A percentile compares a stretch with the other conserved stretches of the same genome.
These are phyloP conservation scores for Thalassarche chlororhynchos DNA, from an alignment of 2,113 vertebrate genomes.

Conservation along the genomic window DNA sequence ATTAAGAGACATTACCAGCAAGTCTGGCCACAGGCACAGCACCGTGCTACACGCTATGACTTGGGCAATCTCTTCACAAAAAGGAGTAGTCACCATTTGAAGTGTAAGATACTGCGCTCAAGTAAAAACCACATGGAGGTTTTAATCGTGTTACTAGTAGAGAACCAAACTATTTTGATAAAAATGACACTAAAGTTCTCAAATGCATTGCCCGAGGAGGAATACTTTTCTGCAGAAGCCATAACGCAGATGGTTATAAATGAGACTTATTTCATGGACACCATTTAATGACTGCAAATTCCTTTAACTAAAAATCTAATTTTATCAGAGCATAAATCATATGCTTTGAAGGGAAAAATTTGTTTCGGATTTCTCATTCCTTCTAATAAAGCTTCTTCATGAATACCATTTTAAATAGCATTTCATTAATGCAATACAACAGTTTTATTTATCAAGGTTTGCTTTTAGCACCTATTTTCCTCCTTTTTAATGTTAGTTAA, in stretches of 20 bases:
- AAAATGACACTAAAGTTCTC: slow-evolving; percentile 28
- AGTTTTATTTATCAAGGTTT: slow-evolving; percentile 49
- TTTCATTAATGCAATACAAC: slow-evolving; percentile 61
- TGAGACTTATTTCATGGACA: slow-evolving; percentile 63
- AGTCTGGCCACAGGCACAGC: not conserved
- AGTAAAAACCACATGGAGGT: not conserved
- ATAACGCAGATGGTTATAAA: slow-evolving; percentile 76
- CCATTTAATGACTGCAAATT: slow-evolving; percentile 72
- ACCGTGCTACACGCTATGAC: rapidly evolving
- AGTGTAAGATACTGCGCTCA: not conserved
- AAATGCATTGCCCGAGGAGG: slow-evolving; percentile 36
- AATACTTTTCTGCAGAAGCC: slow-evolving; percentile 43
- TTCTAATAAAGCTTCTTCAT: slow-evolving; percentile 48
- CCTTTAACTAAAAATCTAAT: slow-evolving; percentile 80
- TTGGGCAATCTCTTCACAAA: not conserved
- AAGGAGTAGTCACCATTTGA: not conserved
- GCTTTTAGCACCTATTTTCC: slow-evolving; percentile 59
- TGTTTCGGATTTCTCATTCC: slow-evolving; percentile 63
- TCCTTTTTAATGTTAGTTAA: slow-evolving; percentile 25
- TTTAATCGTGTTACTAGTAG: not conserved
- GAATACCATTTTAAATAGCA: slow-evolving; percentile 56
- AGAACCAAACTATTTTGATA: slow-evolving; percentile 39
- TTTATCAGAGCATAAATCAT: slow-evolving; percentile 72
- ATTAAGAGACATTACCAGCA: not conserved
- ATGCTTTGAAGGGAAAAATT: slow-evolving; percentile 56